Percentiles rank a stretch among this genome's conserved stretches.
Conservation (phyloP, 2,113 vertebrate species). For the Plotosus lineatus region DNA sequence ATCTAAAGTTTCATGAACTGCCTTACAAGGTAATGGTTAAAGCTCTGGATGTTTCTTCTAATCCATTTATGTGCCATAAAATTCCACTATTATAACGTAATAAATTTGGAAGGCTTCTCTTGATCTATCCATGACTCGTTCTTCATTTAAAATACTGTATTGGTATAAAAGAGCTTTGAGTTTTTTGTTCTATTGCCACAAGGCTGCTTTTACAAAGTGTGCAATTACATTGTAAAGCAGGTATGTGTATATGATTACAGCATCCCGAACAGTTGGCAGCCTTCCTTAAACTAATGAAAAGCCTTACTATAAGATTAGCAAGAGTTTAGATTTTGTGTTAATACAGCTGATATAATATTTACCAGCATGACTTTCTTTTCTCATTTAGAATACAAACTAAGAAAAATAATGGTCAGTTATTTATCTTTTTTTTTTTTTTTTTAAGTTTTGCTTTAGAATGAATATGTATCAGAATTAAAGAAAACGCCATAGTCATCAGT, state of each 20-base stretch:
- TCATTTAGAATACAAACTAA: not conserved
- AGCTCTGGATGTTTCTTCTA: constrained; percentile 28
- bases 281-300: not conserved
- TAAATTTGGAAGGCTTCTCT: constrained; percentile 32
- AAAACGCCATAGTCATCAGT: not conserved
- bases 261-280: constrained; percentile 9
- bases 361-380: not conserved
- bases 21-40: constrained; percentile 50
- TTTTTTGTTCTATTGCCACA: constrained; percentile 12
- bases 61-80: constrained; percentile 36
- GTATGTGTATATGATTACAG: not conserved
- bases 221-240: constrained; percentile 20
- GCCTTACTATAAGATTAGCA: not conserved
- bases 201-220: constrained; percentile 18
- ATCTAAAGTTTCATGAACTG: constrained; percentile 42
- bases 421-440: not conserved
- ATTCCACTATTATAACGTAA: constrained; percentile 44
- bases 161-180: not conserved
- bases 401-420: not conserved
- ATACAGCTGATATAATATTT: not conserved
- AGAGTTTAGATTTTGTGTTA: not conserved
- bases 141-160: constrained; percentile 22
- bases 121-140: constrained; percentile 26
- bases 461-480: not conserved
- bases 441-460: not conserved